phyloP scores from a whole-genome alignment of 2,888 invertebrate species.

The Stegophylla sp. region DNA sequence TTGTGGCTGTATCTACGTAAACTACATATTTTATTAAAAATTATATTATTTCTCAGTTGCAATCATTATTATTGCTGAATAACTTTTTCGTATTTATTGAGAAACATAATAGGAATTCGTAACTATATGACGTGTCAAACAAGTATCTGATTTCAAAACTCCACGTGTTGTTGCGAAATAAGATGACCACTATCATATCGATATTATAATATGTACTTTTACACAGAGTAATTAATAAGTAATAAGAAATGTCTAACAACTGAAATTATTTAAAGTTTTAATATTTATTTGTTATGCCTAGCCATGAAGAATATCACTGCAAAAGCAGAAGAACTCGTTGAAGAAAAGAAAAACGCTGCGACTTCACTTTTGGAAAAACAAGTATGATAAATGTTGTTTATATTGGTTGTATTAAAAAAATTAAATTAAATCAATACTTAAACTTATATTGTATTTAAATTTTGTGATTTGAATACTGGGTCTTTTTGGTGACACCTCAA shows the following conservation, averaged over 20 bases:
- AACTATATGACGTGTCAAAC: not conserved
- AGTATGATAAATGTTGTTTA: conserved; percentile 22
- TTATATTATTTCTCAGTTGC: not conserved
- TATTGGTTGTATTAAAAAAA: too few species aligned
- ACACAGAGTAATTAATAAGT: not conserved
- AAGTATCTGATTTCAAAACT: not conserved
- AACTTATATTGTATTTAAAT: too few species aligned
- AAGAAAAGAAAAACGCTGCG: conserved; percentile 45
- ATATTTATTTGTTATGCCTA: not conserved
- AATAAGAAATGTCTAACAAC: not conserved
- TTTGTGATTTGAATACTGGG: too few species aligned
- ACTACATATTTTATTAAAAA: not conserved
- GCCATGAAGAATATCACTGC: conserved; percentile 48
- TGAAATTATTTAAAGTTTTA: not conserved
- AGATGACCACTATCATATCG: not conserved
- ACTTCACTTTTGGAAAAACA: conserved; percentile 50
- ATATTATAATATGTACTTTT: not conserved
- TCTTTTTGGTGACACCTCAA: too few species aligned
- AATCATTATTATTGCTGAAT: not conserved
- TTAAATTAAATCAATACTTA: too few species aligned
- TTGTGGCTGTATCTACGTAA: not conserved
- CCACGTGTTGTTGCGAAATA: not conserved
- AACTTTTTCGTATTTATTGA: not conserved
- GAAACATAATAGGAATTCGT: conserved; percentile 10
- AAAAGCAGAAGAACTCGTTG: conserved; percentile 47